Percentiles rank a stretch among this genome's conserved stretches.
phyloP scores from a whole-genome alignment of 2,888 invertebrate genomes.

The Diogma glabrata region DNA sequence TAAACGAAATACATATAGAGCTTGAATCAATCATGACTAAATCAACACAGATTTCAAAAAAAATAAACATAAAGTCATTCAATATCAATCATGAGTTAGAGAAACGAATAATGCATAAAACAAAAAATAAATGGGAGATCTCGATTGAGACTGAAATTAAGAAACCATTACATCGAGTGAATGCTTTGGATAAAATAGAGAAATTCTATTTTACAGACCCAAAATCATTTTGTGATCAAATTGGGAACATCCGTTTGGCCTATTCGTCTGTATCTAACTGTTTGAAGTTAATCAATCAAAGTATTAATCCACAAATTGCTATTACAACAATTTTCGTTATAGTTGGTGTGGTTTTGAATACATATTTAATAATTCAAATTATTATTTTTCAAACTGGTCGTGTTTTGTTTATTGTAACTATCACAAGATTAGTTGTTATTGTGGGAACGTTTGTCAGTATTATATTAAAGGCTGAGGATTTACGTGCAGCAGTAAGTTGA shows the following conservation, averaged over 20 bases:
- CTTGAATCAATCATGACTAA: not conserved
- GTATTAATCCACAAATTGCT: slow-evolving; percentile 1
- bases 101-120: too few species aligned
- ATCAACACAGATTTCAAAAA: not conserved
- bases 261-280: not conserved
- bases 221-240: slow-evolving; percentile 3
- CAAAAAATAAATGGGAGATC: too few species aligned
- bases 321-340: not conserved
- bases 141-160: too few species aligned
- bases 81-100: too few species aligned
- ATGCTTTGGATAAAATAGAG: too few species aligned
- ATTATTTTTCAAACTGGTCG: not conserved
- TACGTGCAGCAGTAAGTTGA: slow-evolving; percentile 3
- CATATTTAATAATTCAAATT: not conserved
- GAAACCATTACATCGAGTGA: too few species aligned
- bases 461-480: slow-evolving; percentile 6
- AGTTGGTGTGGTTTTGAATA: not conserved
- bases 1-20: not conserved
- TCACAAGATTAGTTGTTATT: not conserved
- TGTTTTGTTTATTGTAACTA: not conserved
- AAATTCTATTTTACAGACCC: too few species aligned
- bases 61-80: too few species aligned
- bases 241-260: not conserved
- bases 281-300: not conserved
- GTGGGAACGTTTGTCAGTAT: slow-evolving; percentile 2